These are phyloP conservation scores for Melanocharis versteri DNA, from an alignment of 2,113 vertebrate genomes.

Conservation along the genomic window DNA sequence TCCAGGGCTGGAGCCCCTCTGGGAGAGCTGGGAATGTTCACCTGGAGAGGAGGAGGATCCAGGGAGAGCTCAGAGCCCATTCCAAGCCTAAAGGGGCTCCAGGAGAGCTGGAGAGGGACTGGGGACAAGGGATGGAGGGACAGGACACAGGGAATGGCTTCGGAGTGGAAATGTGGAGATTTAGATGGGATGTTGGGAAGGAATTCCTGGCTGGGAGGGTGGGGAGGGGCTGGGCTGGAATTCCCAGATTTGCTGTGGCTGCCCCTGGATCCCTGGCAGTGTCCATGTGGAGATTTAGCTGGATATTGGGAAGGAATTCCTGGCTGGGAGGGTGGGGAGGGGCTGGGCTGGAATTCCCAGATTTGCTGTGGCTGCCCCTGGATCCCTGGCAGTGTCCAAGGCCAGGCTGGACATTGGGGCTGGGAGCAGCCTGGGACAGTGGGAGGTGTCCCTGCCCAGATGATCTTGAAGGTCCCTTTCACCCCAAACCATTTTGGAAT, in stretches of 20 bases:
- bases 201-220: accelerated
- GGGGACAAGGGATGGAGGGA: neutral
- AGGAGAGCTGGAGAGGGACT: neutral
- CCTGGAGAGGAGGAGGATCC: neutral
- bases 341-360: neutral
- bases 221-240: neutral
- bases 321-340: accelerated
- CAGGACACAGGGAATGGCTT: neutral
- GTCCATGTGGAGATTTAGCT: accelerated
- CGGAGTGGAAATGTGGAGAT: neutral
- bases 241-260: neutral
- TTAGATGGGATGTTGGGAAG: neutral
- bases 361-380: neutral
- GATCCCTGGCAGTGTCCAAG: neutral
- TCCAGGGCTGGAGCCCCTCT: neutral
- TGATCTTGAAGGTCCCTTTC: neutral
- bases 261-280: neutral
- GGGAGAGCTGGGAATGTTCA: neutral
- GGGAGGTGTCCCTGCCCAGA: neutral
- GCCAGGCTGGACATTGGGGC: accelerated
- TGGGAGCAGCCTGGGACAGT: neutral
- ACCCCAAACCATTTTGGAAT: neutral
- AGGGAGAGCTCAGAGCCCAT: neutral
- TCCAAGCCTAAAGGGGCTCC: neutral
- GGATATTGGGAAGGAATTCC: accelerated